phyloP scores from a whole-genome alignment of 2,797 vertebrate species.

The Onychomys arenicola region DNA sequence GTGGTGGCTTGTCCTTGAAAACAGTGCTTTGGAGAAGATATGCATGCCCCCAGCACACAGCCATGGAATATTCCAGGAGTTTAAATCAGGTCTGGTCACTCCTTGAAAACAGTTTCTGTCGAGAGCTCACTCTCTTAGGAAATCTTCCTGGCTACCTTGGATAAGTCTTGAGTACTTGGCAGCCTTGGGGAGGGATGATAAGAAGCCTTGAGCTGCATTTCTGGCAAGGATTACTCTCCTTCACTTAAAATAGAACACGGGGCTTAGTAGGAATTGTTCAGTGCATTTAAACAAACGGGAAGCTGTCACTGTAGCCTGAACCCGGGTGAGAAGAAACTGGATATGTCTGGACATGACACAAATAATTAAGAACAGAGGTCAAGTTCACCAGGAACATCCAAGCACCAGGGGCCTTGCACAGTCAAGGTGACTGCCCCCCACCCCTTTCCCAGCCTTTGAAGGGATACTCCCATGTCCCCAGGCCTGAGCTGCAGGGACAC shows the following conservation, averaged over 20 bases:
- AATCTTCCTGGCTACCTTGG: background rate
- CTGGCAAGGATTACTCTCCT: background rate
- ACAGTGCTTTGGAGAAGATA: background rate
- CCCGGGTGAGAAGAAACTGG: background rate
- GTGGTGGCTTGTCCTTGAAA: background rate
- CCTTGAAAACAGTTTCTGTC: background rate
- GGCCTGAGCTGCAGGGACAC: background rate
- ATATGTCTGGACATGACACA: fast-evolving
- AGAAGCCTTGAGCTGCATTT: background rate
- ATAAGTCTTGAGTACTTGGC: background rate
- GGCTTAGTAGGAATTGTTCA: background rate
- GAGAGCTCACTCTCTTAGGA: background rate
- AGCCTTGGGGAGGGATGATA: background rate
- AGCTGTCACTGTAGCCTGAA: background rate
- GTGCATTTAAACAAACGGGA: background rate
- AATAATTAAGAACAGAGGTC: background rate
- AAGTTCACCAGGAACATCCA: background rate
- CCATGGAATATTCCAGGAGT: background rate
- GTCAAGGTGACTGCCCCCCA: too few relatives aligned
- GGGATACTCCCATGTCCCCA: background rate
- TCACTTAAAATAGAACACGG: background rate
- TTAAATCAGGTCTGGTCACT: too few relatives aligned
- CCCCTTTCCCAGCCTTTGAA: background rate
- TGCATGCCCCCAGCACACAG: fast-evolving
- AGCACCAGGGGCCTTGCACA: background rate